phyloP scores from a whole-genome alignment of 2,113 vertebrate species.

The Tapirus terrestris region DNA sequence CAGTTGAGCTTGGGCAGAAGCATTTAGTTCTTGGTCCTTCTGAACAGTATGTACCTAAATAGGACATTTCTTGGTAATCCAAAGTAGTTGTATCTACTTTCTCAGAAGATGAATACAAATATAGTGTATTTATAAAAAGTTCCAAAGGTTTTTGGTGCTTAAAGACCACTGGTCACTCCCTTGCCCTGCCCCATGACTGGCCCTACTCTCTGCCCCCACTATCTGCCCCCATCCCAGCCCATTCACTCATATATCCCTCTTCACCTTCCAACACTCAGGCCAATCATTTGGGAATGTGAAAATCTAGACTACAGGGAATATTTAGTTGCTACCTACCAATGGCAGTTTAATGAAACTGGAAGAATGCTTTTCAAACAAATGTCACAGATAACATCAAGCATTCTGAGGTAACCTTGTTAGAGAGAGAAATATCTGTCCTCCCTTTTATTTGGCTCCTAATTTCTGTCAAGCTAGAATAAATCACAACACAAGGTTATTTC shows the following conservation, averaged over 20 bases:
- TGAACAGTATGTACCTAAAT: slow-evolving; percentile 26
- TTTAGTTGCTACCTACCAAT: slow-evolving; percentile 76
- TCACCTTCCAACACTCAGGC: not conserved
- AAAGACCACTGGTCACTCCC: not conserved
- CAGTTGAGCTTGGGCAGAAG: not conserved
- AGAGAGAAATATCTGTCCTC: slow-evolving; percentile 76
- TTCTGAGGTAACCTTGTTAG: slow-evolving; percentile 72
- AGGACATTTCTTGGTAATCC: slow-evolving; percentile 76
- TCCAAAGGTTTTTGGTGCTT: slow-evolving; percentile 65
- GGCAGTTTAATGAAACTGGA: slow-evolving; percentile 78
- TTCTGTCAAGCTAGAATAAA: slow-evolving; percentile 77
- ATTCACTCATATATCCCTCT: slow-evolving; percentile 21
- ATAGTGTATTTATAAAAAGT: slow-evolving; percentile 45
- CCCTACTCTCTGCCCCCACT: not conserved
- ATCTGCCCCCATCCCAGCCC: not conserved
- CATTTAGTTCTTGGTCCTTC: slow-evolving; percentile 2
- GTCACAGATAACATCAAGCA: slow-evolving; percentile 79
- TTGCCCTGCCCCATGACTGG: not conserved
- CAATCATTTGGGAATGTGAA: slow-evolving; percentile 63
- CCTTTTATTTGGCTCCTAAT: slow-evolving; percentile 77
- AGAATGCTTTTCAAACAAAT: slow-evolving; percentile 81
- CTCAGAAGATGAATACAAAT: slow-evolving; percentile 77
- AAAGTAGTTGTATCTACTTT: slow-evolving; percentile 78
- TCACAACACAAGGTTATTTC: slow-evolving; percentile 72
- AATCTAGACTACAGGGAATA: slow-evolving; percentile 68